phyloP scores from a whole-genome alignment of 2,797 vertebrate genomes.

The Lepilemur ruficaudatus region DNA sequence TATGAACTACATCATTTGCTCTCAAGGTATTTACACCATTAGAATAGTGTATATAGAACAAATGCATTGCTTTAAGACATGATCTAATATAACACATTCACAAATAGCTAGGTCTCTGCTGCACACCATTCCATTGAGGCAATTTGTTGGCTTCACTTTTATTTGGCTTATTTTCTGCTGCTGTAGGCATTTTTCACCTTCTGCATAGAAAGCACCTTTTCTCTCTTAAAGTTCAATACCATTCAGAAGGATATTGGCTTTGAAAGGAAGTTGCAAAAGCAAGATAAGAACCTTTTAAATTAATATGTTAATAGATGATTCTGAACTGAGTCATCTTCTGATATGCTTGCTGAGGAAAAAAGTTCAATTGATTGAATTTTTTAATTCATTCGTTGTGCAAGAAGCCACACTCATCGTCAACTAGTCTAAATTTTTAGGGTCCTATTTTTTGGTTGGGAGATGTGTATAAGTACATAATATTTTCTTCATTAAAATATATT shows the following conservation, averaged over 20 bases:
- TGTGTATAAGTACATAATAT: neutral
- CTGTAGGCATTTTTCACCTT: neutral
- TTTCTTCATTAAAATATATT: neutral
- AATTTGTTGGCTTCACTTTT: neutral
- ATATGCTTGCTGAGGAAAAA: neutral
- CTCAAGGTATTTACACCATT: neutral
- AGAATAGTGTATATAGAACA: neutral
- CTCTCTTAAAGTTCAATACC: conserved; percentile 14
- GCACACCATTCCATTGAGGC: neutral
- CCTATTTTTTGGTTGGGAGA: neutral
- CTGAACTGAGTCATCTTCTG: conserved; percentile 2
- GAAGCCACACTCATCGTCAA: neutral
- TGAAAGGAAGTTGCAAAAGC: conserved; percentile 8
- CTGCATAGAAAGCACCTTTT: neutral
- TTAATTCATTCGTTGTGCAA: neutral
- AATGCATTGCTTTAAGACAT: neutral
- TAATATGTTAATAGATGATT: neutral
- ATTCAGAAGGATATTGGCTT: conserved; percentile 18
- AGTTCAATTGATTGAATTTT: neutral
- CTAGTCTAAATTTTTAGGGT: neutral
- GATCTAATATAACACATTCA: neutral
- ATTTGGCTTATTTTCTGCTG: conserved; percentile 48
- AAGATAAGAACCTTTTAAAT: conserved; percentile 31
- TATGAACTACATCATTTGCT: neutral
- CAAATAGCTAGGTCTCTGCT: neutral